Percentiles rank a stretch among this genome's conserved stretches.
Evolutionary conservation across 2,113 vertebrate genomes (phyloP).

Genomic region (Excalfactoria chinensis): DNA sequence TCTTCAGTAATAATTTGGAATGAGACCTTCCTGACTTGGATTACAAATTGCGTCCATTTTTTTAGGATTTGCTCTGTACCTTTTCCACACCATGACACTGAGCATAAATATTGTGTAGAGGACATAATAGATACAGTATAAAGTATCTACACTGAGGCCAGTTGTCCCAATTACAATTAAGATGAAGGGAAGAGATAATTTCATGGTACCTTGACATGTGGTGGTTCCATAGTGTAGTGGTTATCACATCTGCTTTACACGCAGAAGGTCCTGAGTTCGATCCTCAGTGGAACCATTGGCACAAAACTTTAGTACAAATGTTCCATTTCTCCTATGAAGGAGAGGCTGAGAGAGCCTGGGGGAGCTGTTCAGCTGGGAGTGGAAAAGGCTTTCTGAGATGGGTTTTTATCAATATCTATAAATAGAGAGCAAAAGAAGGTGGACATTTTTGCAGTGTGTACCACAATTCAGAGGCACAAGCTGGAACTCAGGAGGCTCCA

Average conservation of each 20-base stretch:
- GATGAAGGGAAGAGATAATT: not conserved
- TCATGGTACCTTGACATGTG: not conserved
- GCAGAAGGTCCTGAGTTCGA: conserved; percentile 97
- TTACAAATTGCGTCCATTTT: not conserved
- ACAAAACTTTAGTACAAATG: not conserved
- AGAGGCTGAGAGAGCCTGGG: not conserved
- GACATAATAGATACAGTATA: not conserved
- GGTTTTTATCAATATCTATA: not conserved
- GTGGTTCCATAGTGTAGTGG: conserved; percentile 94
- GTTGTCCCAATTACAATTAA: not conserved
- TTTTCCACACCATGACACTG: not conserved
- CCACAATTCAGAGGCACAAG: not conserved
- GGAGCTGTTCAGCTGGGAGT: not conserved
- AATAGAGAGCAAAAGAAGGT: not conserved
- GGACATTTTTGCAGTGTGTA: not conserved
- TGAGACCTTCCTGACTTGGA: not conserved
- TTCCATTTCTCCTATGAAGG: not conserved
- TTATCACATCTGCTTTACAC: conserved; percentile 98
- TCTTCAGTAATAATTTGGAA: not conserved
- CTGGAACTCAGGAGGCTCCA: not conserved
- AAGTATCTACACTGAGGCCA: not conserved
- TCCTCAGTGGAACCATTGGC: conserved; percentile 90
- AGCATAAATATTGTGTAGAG: rapidly evolving
- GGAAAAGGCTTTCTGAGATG: not conserved
- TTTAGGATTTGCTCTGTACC: not conserved